A percentile compares a stretch with the other conserved stretches of the same genome.
phyloP scores from a whole-genome alignment of 2,797 vertebrate genomes.

The Nasua narica region DNA sequence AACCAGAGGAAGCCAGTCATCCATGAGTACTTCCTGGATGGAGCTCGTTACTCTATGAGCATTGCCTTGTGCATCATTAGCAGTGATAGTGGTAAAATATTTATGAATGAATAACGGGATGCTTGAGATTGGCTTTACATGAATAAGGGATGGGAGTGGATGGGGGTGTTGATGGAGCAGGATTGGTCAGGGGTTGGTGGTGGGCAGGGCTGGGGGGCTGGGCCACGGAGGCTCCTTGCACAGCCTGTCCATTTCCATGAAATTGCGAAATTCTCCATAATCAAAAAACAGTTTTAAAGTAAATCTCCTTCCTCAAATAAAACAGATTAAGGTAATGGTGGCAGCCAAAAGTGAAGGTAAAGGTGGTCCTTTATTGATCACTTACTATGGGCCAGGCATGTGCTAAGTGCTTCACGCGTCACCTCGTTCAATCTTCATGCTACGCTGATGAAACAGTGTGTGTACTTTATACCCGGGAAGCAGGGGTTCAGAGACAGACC shows the following conservation, averaged over 20 bases:
- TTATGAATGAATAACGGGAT: neutral
- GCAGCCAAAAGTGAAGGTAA: neutral
- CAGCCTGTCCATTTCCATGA: neutral
- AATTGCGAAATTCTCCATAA: neutral
- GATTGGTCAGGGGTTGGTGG: rapidly evolving
- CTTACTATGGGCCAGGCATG: neutral
- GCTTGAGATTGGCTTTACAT: neutral
- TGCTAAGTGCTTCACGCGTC: rapidly evolving
- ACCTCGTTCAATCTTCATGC: rapidly evolving
- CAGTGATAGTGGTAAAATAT: neutral
- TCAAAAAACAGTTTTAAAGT: neutral
- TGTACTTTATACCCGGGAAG: neutral
- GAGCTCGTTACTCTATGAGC: neutral
- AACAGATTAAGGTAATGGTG: rapidly evolving
- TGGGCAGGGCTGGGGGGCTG: neutral
- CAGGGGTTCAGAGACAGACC: neutral
- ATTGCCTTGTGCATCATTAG: neutral
- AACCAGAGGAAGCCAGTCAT: neutral
- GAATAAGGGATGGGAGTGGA: rapidly evolving
- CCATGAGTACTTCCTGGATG: rapidly evolving
- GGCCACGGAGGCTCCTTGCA: neutral
- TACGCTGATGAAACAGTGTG: rapidly evolving
- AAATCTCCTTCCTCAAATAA: neutral
- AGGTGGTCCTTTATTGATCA: too few species aligned
- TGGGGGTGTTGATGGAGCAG: rapidly evolving